Conservation (phyloP, 2,888 invertebrate species). For the Torymus aiolomorphi region DNA sequence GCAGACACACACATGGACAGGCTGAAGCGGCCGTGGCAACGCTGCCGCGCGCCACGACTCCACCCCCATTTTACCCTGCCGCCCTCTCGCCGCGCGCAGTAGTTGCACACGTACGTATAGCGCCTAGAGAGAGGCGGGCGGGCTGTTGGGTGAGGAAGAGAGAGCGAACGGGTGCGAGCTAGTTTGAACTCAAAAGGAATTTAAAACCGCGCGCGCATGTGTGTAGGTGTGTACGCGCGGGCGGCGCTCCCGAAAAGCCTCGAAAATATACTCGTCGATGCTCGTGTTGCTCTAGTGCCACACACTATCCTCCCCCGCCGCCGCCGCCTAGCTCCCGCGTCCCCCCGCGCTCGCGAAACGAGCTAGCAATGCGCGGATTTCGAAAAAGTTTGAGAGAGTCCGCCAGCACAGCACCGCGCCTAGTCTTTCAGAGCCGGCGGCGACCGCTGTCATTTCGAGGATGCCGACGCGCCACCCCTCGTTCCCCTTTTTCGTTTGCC, state of each 20-base stretch:
- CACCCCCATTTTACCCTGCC: constrained; percentile 10
- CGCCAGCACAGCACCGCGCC: constrained; percentile 6
- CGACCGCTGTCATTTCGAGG: constrained; percentile 48
- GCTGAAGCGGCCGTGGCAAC: constrained; percentile 15
- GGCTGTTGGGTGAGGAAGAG: constrained; percentile 10
- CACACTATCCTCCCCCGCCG: too few species aligned
- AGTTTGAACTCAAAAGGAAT: constrained; percentile 73
- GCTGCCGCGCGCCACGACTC: constrained; percentile 58
- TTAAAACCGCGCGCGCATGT: constrained; percentile 67
- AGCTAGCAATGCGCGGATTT: constrained; percentile 59
- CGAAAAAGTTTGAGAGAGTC: constrained; percentile 53
- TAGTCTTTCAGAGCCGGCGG: constrained; percentile 31
- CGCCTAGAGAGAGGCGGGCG: background rate
- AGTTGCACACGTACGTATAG: background rate
- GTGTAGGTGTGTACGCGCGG: background rate
- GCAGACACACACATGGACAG: too few species aligned
- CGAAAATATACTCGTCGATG: constrained; percentile 64
- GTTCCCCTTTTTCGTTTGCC: background rate
- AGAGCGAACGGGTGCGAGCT: constrained; percentile 62
- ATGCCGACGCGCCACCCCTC: background rate
- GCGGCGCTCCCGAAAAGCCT: constrained; percentile 49
- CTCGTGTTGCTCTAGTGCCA: constrained; percentile 65
- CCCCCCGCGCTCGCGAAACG: too few species aligned
- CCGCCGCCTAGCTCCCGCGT: too few species aligned
- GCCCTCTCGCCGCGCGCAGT: background rate